A percentile compares a stretch with the other conserved stretches of the same genome.
phyloP scores from a whole-genome alignment of 2,888 invertebrate species.

The Myathropa florea region DNA sequence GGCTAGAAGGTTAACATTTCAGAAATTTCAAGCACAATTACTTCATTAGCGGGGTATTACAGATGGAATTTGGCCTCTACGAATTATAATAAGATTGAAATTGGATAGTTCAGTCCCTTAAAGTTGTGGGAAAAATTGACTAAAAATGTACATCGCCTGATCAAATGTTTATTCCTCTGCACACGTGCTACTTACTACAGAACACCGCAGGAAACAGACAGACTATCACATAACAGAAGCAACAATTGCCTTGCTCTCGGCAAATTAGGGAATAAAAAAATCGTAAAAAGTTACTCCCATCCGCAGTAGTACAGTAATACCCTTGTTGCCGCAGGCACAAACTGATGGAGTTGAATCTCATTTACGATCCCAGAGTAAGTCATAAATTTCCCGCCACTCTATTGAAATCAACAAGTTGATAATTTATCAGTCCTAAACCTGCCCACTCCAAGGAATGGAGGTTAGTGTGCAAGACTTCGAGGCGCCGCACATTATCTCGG shows the following conservation, averaged over 20 bases:
- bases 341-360: not conserved
- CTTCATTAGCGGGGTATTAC: conserved; percentile 51
- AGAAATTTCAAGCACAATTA: conserved; percentile 35
- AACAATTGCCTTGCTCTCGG: not conserved
- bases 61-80: no score
- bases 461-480: not conserved
- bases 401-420: conserved; percentile 59
- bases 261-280: conserved; percentile 52
- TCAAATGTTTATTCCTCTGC: no score
- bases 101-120: no score
- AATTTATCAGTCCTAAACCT: conserved; percentile 1
- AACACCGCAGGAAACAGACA: not conserved
- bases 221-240: not conserved
- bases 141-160: no score
- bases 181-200: not conserved
- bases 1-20: conserved; percentile 2
- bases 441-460: not conserved
- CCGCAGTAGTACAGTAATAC: conserved; percentile 4
- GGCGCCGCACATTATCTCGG: not conserved
- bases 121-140: no score
- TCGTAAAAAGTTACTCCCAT: conserved; percentile 49
- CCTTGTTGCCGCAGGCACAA: not conserved
- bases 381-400: conserved; percentile 42
- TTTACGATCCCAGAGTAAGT: conserved; percentile 42
- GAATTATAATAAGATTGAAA: no score